Evolutionary conservation across 1,140 invertebrate genomes (phyloP).

Genomic region (Coptotermes formosanus): DNA sequence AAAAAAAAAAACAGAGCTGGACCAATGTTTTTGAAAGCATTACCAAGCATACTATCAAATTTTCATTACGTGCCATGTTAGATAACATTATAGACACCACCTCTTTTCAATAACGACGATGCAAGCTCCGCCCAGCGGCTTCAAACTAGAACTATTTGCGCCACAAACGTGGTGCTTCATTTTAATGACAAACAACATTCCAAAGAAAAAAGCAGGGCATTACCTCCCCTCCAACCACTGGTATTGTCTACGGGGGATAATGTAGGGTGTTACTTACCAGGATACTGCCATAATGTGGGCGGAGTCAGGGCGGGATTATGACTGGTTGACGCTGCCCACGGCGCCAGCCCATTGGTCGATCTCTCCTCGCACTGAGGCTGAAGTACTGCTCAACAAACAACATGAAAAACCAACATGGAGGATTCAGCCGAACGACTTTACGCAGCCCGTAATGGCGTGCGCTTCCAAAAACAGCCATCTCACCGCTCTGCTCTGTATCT

Average conservation of each 20-base stretch:
- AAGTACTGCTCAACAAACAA: conserved; percentile 30
- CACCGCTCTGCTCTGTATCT: neutral
- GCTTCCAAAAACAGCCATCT: neutral
- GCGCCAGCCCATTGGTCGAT: conserved; percentile 39
- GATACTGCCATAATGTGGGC: conserved; percentile 35
- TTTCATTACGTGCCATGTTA: neutral
- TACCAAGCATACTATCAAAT: conserved; percentile 5
- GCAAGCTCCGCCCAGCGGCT: neutral
- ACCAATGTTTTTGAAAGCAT: conserved; percentile 4
- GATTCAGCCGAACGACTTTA: neutral
- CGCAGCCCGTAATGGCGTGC: neutral
- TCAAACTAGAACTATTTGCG: neutral
- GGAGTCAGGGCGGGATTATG: conserved; percentile 35
- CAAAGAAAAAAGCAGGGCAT: neutral
- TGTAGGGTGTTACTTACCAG: conserved; percentile 31
- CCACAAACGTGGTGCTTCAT: neutral
- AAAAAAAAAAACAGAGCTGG: neutral
- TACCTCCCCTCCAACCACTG: neutral
- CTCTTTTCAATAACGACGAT: neutral
- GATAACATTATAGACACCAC: neutral
- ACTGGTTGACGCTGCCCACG: conserved; percentile 36
- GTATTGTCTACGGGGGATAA: neutral
- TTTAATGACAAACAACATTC: conserved; percentile 3
- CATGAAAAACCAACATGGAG: conserved; percentile 24
- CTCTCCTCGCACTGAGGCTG: conserved; percentile 33